A percentile compares a stretch with the other conserved stretches of the same genome.
Evolutionary conservation across 1,140 invertebrate species (phyloP).

Genomic region (Drosophila elegans): DNA sequence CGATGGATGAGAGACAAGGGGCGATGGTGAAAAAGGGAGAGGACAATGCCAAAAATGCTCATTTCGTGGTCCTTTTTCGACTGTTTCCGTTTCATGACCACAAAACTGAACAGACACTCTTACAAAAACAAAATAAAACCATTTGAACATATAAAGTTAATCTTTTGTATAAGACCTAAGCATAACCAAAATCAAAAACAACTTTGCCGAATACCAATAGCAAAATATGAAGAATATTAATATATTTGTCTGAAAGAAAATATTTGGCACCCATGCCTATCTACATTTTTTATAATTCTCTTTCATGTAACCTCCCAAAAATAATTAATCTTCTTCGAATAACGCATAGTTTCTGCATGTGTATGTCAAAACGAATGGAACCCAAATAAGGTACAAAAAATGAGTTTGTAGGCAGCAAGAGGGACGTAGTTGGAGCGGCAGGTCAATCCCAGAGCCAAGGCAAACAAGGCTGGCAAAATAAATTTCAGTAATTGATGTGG

Average conservation of each 20-base stretch:
- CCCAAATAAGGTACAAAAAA: constrained; percentile 82
- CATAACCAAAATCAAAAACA: too few relatives aligned
- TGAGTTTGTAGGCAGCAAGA: constrained; percentile 62
- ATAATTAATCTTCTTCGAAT: neutral
- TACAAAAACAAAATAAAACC: constrained; percentile 2
- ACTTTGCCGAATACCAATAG: too few relatives aligned
- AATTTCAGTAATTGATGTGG: constrained; percentile 81
- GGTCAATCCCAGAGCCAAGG: constrained; percentile 38
- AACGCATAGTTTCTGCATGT: neutral
- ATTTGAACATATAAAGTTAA: neutral
- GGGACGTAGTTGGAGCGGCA: constrained; percentile 1
- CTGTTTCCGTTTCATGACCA: constrained; percentile 55
- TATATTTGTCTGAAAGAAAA: too few relatives aligned
- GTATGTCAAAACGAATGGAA: constrained; percentile 21
- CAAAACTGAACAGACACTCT: constrained; percentile 34
- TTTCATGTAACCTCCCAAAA: neutral
- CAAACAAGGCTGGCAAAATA: constrained; percentile 75
- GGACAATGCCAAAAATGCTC: constrained; percentile 61
- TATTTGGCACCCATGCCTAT: too few relatives aligned
- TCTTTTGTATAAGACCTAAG: neutral
- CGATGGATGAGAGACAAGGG: neutral
- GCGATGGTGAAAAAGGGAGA: neutral
- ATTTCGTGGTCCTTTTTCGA: constrained; percentile 58
- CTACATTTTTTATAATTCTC: too few relatives aligned
- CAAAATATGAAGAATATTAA: too few relatives aligned